Evolutionary conservation across 2,113 vertebrate species (phyloP).

Genomic region (Corythornis madagascariensis): DNA sequence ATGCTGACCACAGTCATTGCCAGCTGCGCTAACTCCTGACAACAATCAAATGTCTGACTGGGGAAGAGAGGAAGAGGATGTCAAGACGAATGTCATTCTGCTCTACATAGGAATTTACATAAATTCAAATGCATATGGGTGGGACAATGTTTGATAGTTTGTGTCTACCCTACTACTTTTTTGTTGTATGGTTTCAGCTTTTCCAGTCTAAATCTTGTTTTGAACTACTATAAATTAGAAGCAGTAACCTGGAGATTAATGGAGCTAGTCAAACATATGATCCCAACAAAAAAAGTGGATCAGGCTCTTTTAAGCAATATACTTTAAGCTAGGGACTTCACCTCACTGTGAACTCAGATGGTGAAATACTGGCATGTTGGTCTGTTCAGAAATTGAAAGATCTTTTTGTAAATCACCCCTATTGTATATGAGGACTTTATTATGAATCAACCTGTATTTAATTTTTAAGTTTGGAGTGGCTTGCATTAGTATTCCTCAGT

Average conservation of each 20-base stretch:
- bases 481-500: constrained; percentile 36
- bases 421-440: constrained; percentile 10
- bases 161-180: background rate
- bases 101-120: background rate
- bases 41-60: accelerated
- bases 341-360: background rate
- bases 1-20: background rate
- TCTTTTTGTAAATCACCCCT: constrained; percentile 1
- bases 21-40: background rate
- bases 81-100: background rate
- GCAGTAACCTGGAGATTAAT: background rate
- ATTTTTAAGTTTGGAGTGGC: constrained; percentile 46
- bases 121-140: background rate
- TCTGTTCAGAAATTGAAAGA: constrained; percentile 25
- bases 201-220: background rate
- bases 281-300: background rate
- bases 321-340: background rate
- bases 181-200: background rate
- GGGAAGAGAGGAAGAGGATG: background rate
- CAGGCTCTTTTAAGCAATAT: background rate
- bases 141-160: background rate
- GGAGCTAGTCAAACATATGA: background rate
- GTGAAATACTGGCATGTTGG: background rate
- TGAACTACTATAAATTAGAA: background rate
- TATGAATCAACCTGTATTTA: background rate